Evolutionary conservation across 2,797 vertebrate species (phyloP).

Genomic region (Siniperca obscura): DNA sequence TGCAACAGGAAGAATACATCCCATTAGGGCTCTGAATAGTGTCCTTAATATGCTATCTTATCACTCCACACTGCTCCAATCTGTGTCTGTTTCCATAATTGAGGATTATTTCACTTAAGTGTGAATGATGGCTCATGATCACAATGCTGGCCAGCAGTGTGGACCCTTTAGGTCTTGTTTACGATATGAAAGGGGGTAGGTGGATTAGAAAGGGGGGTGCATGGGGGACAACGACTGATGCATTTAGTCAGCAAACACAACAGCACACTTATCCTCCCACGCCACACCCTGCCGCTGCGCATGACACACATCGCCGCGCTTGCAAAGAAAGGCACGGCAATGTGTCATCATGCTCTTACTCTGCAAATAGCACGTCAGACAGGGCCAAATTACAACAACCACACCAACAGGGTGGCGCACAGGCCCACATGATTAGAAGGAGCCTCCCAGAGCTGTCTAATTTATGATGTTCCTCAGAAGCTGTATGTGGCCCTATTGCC

Average conservation of each 20-base stretch:
- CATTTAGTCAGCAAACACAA: conserved; percentile 64
- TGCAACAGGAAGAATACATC: conserved; percentile 62
- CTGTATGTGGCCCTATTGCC: conserved; percentile 62
- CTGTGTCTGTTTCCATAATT: conserved; percentile 50
- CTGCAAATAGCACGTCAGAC: conserved; percentile 84
- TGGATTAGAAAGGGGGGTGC: conserved; percentile 15
- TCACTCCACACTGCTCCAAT: conserved; percentile 36
- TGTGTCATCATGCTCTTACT: conserved; percentile 77
- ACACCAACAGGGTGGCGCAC: conserved; percentile 77
- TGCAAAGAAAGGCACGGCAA: conserved; percentile 63
- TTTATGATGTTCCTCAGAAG: conserved; percentile 80
- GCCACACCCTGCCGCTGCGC: conserved; percentile 73
- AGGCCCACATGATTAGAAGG: conserved; percentile 86
- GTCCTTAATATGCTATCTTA: conserved; percentile 50
- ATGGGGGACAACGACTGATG: conserved; percentile 42
- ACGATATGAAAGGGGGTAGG: conserved; percentile 23
- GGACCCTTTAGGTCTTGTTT: conserved; percentile 47
- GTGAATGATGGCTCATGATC: conserved; percentile 48
- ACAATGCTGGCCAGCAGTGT: conserved; percentile 32
- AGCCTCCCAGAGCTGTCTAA: conserved; percentile 79
- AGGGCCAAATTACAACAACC: conserved; percentile 83
- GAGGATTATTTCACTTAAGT: conserved; percentile 54
- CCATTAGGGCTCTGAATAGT: conserved; percentile 33
- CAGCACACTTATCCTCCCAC: conserved; percentile 70
- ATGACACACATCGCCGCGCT: conserved; percentile 61